phyloP scores from a whole-genome alignment of 2,797 vertebrate genomes.

The Anas bernieri region DNA sequence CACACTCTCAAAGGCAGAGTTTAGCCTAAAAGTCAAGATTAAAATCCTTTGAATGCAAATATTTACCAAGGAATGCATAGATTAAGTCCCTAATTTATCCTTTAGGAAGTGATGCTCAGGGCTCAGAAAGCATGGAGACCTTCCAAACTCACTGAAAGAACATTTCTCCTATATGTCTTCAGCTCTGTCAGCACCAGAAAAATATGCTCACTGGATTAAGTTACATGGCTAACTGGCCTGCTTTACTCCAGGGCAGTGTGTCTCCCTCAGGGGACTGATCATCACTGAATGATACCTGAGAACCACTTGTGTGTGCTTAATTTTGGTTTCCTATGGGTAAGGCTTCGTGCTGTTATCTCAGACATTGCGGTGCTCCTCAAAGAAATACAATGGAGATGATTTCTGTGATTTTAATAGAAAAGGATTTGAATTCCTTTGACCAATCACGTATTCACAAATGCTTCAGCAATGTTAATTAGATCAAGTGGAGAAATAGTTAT shows the following conservation, averaged over 20 bases:
- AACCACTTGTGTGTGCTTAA: not conserved
- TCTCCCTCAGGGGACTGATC: not conserved
- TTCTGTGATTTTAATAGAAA: not conserved
- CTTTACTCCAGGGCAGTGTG: not conserved
- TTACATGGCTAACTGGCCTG: not conserved
- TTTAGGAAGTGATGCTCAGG: not conserved
- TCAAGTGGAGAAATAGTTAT: not conserved
- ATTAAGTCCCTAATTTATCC: not conserved
- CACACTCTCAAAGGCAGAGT: not conserved
- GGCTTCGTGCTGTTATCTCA: not conserved
- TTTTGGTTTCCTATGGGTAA: not conserved
- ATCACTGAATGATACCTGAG: not conserved
- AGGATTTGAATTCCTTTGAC: not conserved
- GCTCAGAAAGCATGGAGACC: not conserved
- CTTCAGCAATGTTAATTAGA: not conserved
- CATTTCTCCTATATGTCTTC: not conserved
- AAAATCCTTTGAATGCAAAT: not conserved
- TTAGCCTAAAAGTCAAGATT: not conserved
- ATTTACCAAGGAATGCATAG: not conserved
- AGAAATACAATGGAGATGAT: not conserved
- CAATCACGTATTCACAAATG: not conserved
- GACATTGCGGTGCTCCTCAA: not conserved
- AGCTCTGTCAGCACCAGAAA: not conserved
- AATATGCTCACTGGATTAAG: not conserved
- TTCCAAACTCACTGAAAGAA: not conserved